Percentiles rank a stretch among this genome's conserved stretches.
Evolutionary conservation across 2,113 vertebrate species (phyloP).

Genomic region (Varanus komodoensis): DNA sequence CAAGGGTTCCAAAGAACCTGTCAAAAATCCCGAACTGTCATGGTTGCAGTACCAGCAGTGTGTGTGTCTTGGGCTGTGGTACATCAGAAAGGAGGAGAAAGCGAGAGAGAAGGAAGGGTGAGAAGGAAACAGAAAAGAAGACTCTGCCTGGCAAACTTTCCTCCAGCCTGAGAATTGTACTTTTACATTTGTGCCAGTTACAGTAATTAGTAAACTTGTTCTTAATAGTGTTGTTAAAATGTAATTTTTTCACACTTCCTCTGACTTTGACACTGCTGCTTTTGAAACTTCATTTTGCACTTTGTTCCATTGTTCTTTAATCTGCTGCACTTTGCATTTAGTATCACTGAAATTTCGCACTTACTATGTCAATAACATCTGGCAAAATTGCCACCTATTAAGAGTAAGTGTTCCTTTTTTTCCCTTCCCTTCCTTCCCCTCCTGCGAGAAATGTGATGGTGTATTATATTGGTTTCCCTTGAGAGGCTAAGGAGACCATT

Average conservation of each 20-base stretch:
- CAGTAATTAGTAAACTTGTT: conserved; percentile 84
- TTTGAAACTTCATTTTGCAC: conserved; percentile 87
- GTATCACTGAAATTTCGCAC: conserved; percentile 93
- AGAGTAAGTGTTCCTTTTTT: conserved; percentile 95
- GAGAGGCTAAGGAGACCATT: conserved; percentile 89
- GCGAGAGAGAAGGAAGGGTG: conserved; percentile 58
- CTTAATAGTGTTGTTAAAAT: conserved; percentile 78
- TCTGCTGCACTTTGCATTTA: conserved; percentile 96
- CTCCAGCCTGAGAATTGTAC: conserved; percentile 68
- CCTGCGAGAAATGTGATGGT: conserved; percentile 87
- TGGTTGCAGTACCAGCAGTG: conserved; percentile 62
- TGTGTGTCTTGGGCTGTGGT: conserved; percentile 47
- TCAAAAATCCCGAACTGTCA: conserved; percentile 52
- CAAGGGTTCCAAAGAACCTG: conserved; percentile 64
- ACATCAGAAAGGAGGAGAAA: conserved; percentile 59
- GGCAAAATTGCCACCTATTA: conserved; percentile 98
- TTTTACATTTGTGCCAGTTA: conserved; percentile 77
- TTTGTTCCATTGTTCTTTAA: conserved; percentile 94
- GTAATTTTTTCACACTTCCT: conserved; percentile 83
- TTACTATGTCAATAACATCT: conserved; percentile 99
- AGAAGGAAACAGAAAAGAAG: conserved; percentile 15
- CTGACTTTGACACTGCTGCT: conserved; percentile 85
- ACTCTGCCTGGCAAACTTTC: conserved; percentile 71
- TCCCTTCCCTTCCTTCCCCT: conserved; percentile 36
- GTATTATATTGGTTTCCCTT: conserved; percentile 88